Evolutionary conservation across 2,888 invertebrate species (phyloP).

Genomic region (Siphonodentalium dalli): DNA sequence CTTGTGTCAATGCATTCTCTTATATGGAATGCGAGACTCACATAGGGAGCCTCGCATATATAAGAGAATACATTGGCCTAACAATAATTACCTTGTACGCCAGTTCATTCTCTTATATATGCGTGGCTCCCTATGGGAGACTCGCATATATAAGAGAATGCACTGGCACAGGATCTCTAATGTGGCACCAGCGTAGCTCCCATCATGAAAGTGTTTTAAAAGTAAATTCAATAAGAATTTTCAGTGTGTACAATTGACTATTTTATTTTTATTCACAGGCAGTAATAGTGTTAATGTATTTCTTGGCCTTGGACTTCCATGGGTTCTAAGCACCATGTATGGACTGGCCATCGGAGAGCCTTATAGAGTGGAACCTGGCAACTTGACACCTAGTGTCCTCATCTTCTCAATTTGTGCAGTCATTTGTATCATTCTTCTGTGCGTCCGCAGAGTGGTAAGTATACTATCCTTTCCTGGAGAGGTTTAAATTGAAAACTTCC

Average conservation of each 20-base stretch:
- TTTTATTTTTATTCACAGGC: slow-evolving; percentile 43
- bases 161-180: too few species aligned
- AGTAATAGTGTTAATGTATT: slow-evolving; percentile 64
- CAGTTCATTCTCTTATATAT: too few species aligned
- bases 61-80: too few species aligned
- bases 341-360: slow-evolving; percentile 34
- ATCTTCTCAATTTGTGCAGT: slow-evolving; percentile 50
- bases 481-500: neutral
- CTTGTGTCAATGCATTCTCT: too few species aligned
- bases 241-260: too few species aligned
- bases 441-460: slow-evolving; percentile 55
- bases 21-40: too few species aligned
- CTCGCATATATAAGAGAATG: too few species aligned
- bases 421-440: slow-evolving; percentile 47
- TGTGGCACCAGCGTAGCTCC: too few species aligned
- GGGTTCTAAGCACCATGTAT: slow-evolving; percentile 59
- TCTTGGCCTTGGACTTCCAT: slow-evolving; percentile 61
- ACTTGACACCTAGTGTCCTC: slow-evolving; percentile 55
- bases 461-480: neutral
- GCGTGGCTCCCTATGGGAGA: too few species aligned
- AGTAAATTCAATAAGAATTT: too few species aligned
- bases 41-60: too few species aligned
- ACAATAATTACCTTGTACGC: too few species aligned
- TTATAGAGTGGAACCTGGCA: slow-evolving; percentile 45
- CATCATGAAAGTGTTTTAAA: neutral